phyloP scores from a whole-genome alignment of 2,888 invertebrate species.

The Pollenia labialis region DNA sequence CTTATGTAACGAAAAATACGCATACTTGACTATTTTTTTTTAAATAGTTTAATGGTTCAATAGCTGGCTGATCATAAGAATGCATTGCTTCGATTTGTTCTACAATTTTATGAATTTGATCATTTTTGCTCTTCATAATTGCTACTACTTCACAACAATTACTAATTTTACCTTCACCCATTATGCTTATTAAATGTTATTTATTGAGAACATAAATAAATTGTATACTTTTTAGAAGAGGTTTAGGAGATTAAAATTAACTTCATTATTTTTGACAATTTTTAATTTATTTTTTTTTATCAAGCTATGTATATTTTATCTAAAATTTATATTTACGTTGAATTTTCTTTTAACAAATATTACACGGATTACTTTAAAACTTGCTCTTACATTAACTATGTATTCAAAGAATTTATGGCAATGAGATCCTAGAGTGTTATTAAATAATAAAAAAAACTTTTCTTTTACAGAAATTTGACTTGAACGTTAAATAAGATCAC shows the following conservation, averaged over 20 bases:
- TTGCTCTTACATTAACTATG: neutral
- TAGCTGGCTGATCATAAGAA: no score
- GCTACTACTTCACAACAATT: no score
- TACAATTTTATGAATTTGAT: no score
- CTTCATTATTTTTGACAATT: neutral
- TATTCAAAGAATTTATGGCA: neutral
- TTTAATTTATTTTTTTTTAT: neutral
- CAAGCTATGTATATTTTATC: slow-evolving; percentile 4
- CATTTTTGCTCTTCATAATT: no score
- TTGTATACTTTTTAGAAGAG: neutral
- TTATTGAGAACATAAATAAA: slow-evolving; percentile 52
- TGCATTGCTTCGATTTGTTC: no score
- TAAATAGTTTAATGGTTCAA: no score
- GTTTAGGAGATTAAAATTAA: neutral
- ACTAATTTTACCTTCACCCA: no score
- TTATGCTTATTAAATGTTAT: neutral
- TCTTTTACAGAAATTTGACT: no score
- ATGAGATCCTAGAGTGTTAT: slow-evolving; percentile 55
- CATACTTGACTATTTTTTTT: no score
- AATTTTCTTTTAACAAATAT: neutral
- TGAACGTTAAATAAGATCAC: slow-evolving; percentile 86
- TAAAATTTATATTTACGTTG: neutral
- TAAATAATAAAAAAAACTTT: no score
- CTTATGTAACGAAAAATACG: no score
- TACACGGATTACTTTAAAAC: slow-evolving; percentile 14